Evolutionary conservation across 1,140 invertebrate genomes (phyloP), one percentile per base, ranked within the genome.

Genomic region (Ips nitidus): DNA sequence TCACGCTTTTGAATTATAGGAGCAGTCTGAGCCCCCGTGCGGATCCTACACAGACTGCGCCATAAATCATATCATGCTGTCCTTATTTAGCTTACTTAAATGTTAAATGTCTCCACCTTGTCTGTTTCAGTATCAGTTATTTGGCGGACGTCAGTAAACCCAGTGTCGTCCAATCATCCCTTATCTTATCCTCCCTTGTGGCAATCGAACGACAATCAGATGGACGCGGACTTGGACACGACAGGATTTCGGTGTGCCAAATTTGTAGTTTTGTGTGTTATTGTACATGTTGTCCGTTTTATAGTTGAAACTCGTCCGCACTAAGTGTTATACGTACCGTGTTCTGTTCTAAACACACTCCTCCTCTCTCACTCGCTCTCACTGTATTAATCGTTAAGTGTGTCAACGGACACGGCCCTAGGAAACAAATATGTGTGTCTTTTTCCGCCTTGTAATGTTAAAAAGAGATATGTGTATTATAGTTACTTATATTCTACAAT

Each of bases 111-210:
- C 22, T 22, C 22, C 22, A 55, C 8, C 37, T 45, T 50, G 37
- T 80, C 75, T 76, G 69, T 91, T 90, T 75, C 89, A 91, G 89
- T 89, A 89, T 82, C 88, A 90, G 82, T 84, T 91, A 82, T 89
- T 89, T 84, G 85, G 86, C 80, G 87, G 87, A 81, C 84, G 86
- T 82, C 84, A 85, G 73, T 87, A 88, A 86, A 58, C 45, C 79
- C 59, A 8, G 38, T n/a, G 45, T 50, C 45, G 45, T 50, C 6
- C 45, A 50, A 6, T 22, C 45, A 50, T 50, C 45, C n/a, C 50
- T 22, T 38, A 38, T 61, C 59, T 39, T 58, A 38, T 43, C 59
- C 45, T 50, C 45, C 45, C 45, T 3, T 3, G 72, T 72, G 75
- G 75, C 77, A 77, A 77, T 74, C 70, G 73, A 76, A 71, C 74